Evolutionary conservation across 2,113 vertebrate species (phyloP).

Genomic region (Sclerurus mexicanus): DNA sequence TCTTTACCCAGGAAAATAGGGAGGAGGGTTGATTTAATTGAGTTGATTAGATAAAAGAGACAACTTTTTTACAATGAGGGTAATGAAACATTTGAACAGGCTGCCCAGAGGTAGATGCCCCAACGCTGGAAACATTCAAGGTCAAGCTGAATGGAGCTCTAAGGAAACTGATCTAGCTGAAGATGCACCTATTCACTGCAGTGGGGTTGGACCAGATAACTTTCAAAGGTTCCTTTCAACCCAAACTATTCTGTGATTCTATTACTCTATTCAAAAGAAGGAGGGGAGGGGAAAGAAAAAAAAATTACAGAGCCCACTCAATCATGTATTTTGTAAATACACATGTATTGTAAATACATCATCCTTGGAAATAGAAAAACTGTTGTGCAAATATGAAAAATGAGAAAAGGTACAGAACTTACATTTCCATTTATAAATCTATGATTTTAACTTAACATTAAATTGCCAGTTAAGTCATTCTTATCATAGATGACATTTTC

Average conservation of each 20-base stretch:
- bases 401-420: not conserved
- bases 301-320: rapidly evolving
- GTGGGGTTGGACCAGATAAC: not conserved
- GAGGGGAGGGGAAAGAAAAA: rapidly evolving
- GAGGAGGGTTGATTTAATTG: not conserved
- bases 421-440: not conserved
- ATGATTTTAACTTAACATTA: not conserved
- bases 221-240: not conserved
- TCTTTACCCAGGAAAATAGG: not conserved
- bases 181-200: not conserved
- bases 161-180: not conserved
- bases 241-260: not conserved
- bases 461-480: not conserved
- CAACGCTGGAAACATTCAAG: not conserved
- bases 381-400: not conserved
- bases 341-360: not conserved
- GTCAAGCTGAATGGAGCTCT: not conserved
- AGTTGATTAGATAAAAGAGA: not conserved
- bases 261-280: not conserved
- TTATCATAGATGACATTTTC: not conserved
- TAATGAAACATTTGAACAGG: no score
- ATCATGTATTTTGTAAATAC: not conserved
- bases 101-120: not conserved
- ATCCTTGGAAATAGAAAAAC: not conserved
- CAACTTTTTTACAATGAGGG: not conserved